Percentiles rank a stretch among this genome's conserved stretches.
Evolutionary conservation across 2,797 vertebrate genomes (phyloP).

Genomic region (Paguma larvata): DNA sequence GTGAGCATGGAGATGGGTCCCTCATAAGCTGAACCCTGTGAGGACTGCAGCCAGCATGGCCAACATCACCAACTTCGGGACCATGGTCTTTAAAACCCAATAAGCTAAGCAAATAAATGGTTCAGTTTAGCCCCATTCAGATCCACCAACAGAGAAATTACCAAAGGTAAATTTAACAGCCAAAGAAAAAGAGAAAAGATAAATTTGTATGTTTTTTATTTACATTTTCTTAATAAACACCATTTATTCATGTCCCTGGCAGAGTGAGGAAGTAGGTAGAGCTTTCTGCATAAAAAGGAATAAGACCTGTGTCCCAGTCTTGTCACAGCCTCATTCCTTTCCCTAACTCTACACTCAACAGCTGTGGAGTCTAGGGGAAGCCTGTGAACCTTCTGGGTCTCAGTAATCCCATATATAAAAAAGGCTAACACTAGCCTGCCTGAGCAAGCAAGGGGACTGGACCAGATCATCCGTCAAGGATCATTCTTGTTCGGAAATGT

Average conservation of each 20-base stretch:
- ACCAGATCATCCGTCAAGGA: not conserved
- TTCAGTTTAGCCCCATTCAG: conserved; percentile 14
- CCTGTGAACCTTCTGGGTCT: not conserved
- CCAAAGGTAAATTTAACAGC: conserved; percentile 16
- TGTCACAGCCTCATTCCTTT: not conserved
- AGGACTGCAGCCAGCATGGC: not conserved
- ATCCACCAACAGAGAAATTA: not conserved
- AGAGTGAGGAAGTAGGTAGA: not conserved
- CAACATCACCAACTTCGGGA: not conserved
- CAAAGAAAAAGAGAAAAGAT: not conserved
- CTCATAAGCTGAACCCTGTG: not conserved
- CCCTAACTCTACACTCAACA: not conserved
- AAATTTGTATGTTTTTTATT: not conserved
- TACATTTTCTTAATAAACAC: not conserved
- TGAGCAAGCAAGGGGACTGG: not conserved
- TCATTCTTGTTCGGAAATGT: not conserved
- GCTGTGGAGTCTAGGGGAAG: not conserved
- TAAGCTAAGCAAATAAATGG: not conserved
- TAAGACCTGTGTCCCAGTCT: not conserved
- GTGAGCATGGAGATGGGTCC: not conserved
- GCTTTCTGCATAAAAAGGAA: not conserved
- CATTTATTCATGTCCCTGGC: not conserved
- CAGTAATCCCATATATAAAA: not conserved
- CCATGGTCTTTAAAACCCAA: not conserved
- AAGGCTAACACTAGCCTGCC: not conserved